Evolutionary conservation across 2,113 vertebrate genomes (phyloP), one percentile per base, ranked within the genome.

Genomic region (Tetrao urogallus): DNA sequence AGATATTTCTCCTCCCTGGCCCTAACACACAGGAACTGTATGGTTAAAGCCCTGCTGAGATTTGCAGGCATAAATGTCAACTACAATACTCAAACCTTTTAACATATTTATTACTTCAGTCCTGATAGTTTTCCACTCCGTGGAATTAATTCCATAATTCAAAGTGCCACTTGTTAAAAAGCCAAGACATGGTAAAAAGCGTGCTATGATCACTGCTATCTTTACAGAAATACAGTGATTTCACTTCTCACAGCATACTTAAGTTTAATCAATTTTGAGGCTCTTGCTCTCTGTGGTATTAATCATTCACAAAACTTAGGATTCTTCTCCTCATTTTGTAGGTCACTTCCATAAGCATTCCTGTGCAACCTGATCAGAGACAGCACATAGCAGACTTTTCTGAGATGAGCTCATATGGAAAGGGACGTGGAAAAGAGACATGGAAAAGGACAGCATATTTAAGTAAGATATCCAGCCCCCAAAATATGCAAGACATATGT

Each of bases 161-260:
- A 88, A 97, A 96, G 91, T 94, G 84, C 60, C 83, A 94, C 89
- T 92, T 95, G 94, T 78, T 95, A 89, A 93, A 95, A 96, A 86
- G 74, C 86, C 77, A 95, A 93, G 86, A 88, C 67, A 88, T 11
- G 38, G 75, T 94, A 82, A 95, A 93, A 79, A 94, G 57, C 70
- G 63, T 90, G 78, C 90, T 88, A 93, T 57, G 63, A 81, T 89
- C 83, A 81, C 85, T 76, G 63, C 58, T 83, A 94, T 83, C 83
- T 91, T 83, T 69, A 76, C 50, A 91, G 82, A 94, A 94, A 82
- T 58, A 80, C 4, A 97, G 82, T 63, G 74, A 95, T 95, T 95
- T 94, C 75, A 91, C 91, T 69, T 90, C 81, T 92, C 73, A 94
- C 69, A 86, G 93, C 75, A 67, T 78, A 84, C 73, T 96, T 92